Conservation (phyloP, 2,113 vertebrate genomes). For the Baryphthengus martii region DNA sequence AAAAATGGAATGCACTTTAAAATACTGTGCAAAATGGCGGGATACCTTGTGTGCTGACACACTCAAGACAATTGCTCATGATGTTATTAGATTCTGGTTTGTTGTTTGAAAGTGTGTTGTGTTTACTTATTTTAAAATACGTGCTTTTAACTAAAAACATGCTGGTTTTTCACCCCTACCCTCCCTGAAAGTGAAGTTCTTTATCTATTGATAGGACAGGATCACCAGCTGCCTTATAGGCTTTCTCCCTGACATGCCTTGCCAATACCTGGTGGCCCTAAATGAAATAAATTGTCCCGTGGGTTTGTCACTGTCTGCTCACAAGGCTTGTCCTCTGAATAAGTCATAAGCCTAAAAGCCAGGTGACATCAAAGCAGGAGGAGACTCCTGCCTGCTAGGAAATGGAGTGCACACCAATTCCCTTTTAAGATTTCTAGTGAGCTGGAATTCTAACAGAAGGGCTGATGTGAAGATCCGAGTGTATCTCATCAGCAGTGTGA, state of each 20-base stretch:
- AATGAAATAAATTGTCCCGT: background rate
- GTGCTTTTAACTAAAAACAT: background rate
- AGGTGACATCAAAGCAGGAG: fast-evolving
- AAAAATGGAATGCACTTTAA: background rate
- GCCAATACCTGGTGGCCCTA: background rate
- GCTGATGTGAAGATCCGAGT: background rate
- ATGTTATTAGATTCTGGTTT: background rate
- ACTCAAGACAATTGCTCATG: background rate
- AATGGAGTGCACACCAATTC: background rate
- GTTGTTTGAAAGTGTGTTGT: background rate
- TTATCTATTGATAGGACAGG: background rate
- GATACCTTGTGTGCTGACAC: background rate
- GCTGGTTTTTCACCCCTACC: background rate
- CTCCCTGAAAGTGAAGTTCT: background rate
- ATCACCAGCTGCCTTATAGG: background rate
- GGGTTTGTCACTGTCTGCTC: background rate
- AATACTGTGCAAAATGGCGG: background rate
- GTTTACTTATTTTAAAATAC: background rate
- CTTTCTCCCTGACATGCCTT: background rate
- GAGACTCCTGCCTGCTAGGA: background rate
- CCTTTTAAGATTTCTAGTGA: background rate
- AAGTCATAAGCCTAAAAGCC: background rate
- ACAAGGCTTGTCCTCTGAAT: background rate
- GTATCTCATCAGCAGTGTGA: background rate
- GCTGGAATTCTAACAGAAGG: background rate